These are phyloP conservation scores for Catotricha subobsoleta DNA, from an alignment of 2,888 invertebrate species.

Conservation along the genomic window DNA sequence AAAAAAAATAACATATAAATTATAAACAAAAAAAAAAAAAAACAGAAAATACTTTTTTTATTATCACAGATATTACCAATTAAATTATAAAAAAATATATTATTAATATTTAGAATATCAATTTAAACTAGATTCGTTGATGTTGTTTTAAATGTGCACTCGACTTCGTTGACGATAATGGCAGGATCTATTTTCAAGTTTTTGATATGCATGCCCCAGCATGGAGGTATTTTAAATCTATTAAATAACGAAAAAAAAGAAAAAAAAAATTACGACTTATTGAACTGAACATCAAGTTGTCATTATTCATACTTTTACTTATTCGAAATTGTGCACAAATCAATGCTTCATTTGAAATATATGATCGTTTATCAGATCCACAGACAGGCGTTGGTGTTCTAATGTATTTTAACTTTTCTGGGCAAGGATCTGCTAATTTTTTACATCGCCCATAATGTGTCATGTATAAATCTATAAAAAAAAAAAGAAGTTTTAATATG, in stretches of 20 bases:
- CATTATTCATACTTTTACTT: constrained; percentile 11
- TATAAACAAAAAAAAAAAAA: too few species aligned
- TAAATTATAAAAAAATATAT: too few species aligned
- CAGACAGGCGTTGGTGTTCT: constrained; percentile 18
- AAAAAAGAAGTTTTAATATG: background rate
- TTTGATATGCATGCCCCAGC: constrained; percentile 9
- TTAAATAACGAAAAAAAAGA: background rate
- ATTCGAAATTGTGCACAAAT: constrained; percentile 17
- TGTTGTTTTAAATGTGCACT: too few species aligned
- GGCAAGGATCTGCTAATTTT: constrained; percentile 15
- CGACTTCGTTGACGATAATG: too few species aligned
- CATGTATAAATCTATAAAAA: constrained; percentile 5
- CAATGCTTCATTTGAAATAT: constrained; percentile 18
- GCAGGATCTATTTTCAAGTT: too few species aligned
- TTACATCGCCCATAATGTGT: constrained; percentile 13
- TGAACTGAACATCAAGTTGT: background rate
- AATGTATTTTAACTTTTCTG: constrained; percentile 15
- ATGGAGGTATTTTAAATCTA: constrained; percentile 9
- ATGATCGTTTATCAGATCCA: constrained; percentile 17
- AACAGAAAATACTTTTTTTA: too few species aligned
- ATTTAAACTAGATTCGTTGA: too few species aligned
- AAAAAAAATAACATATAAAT: too few species aligned
- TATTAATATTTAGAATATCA: too few species aligned
- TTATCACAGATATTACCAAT: too few species aligned
- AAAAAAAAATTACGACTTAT: background rate